Base-by-base conservation (phyloP, 2,797 vertebrate genomes). In the Amphiprion clarkii region DNA sequence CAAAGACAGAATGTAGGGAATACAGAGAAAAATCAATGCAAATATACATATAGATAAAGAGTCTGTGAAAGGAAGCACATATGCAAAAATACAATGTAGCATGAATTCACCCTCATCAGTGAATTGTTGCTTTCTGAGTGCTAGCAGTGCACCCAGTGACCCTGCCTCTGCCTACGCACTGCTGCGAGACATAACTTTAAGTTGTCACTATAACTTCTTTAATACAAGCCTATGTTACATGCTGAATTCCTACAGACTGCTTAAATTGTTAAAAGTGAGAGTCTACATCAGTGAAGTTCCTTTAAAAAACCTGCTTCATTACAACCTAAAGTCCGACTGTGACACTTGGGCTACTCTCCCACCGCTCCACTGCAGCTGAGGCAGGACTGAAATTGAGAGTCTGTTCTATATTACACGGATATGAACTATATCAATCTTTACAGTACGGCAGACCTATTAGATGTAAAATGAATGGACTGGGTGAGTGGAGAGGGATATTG, bases 381-480 rank as follows among this genome's bases (percentile, higher is more conserved):
- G 59, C 61, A n/a, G 31, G 33, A 33, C 29, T 5, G 65, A 29
- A 74, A 79, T 57, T 73, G 62, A 82, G 68, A 62, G 58, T 46
- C 16, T 49, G 68, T 56, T 58, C 66, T 71, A 65, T 80, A 71
- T 76, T 82, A 75, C 68, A 36, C 62, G 57, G 67, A 65, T 79
- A 49, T 78, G 67, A 80, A 83, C 81, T 74, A 57, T 74, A 89
- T 86, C 84, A 81, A 67, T 91, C 85, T 88, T 78, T 84, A 84
- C 68, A 76, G 56, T 78, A 33, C 14, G 12, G 51, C 64, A 36
- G 49, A 82, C 52, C 75, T 77, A 83, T 88, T 81, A 85, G 66
- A 84, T 56, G 76, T 81, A 70, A 75, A 84, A 79, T 62, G 62
- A 82, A 85, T 81, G 71, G 54, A 78, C 29, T 82, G 71, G 67